Evolutionary conservation across 2,888 invertebrate genomes (phyloP), one percentile per base, ranked within the genome.

Genomic region (Drosophila quinaria): DNA sequence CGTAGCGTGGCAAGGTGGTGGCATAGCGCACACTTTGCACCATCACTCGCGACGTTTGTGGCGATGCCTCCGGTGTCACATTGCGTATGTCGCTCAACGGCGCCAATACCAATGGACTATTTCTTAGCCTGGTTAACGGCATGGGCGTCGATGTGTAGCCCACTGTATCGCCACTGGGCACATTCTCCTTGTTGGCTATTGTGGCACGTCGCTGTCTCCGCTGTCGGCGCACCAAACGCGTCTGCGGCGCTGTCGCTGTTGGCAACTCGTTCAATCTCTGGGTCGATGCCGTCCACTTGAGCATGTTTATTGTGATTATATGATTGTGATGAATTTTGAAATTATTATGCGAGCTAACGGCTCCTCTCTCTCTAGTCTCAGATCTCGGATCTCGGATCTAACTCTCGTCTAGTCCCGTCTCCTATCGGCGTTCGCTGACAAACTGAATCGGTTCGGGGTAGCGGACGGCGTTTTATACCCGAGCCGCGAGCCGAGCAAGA

Each of bases 231-330:
- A 41, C 72, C 6, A 62, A 42, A 3, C 69, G 58, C 15, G 62
- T 10, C 47, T 46, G 63, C n/a, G 55, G 17, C 85, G 78, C 59
- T 81, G 82, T 1, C 88, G 80, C 47, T 42, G 63, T 13, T 9
- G 70, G 60, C 33, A 83, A 67, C 54, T 87, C 85, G 64, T 88
- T 82, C 55, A 82, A 47, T 66, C 87, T 87, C 51, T 91, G 91
- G 25, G 87, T 86, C 39, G 92, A 89, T n/a, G 90, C 85, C 11
- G 92, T 90, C 92, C 92, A 92, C 90, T 92, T 92, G 49, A 92
- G 89, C 92, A 92, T 92, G 29, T 22, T 8, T 46, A 9, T 70
- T 71, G 13, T 60, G 17, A 4, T 22, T 22, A 4, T 22, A 4
- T 22, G 22, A 22, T 3, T 22, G 2, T 33, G 19, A 15, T 55